phyloP scores from a whole-genome alignment of 2,888 invertebrate species.

The Protophormia terraenovae region DNA sequence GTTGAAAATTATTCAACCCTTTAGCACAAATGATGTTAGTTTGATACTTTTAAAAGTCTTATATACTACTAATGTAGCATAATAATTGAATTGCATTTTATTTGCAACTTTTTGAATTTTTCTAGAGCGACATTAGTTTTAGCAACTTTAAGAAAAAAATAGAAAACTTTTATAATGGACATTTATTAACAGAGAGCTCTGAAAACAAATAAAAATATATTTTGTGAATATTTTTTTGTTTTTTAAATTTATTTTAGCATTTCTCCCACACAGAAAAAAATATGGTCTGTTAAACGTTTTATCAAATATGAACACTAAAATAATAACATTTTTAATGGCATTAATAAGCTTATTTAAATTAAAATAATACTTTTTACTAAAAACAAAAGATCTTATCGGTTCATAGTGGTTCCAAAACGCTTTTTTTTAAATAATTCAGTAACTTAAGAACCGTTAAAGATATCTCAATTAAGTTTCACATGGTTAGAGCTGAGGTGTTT shows the following conservation, averaged over 20 bases:
- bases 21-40: slow-evolving; percentile 2
- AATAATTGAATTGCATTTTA: slow-evolving; percentile 11
- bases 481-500: too few relatives aligned
- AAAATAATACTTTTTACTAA: too few relatives aligned
- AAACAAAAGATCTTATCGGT: too few relatives aligned
- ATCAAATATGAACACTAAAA: too few relatives aligned
- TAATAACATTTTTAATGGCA: too few relatives aligned
- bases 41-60: background rate
- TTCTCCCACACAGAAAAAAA: too few relatives aligned
- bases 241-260: background rate
- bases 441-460: too few relatives aligned
- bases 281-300: too few relatives aligned
- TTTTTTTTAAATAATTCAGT: too few relatives aligned
- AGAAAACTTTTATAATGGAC: background rate
- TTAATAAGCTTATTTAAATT: too few relatives aligned
- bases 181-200: background rate
- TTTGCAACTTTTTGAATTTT: background rate
- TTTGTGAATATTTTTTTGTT: background rate
- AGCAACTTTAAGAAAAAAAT: background rate
- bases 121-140: slow-evolving; percentile 6
- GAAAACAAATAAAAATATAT: background rate
- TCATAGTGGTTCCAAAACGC: too few relatives aligned
- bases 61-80: background rate
- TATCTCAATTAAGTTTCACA: too few relatives aligned
- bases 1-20: slow-evolving; percentile 20